phyloP scores from a whole-genome alignment of 2,888 invertebrate genomes.

The Andrena marginata region DNA sequence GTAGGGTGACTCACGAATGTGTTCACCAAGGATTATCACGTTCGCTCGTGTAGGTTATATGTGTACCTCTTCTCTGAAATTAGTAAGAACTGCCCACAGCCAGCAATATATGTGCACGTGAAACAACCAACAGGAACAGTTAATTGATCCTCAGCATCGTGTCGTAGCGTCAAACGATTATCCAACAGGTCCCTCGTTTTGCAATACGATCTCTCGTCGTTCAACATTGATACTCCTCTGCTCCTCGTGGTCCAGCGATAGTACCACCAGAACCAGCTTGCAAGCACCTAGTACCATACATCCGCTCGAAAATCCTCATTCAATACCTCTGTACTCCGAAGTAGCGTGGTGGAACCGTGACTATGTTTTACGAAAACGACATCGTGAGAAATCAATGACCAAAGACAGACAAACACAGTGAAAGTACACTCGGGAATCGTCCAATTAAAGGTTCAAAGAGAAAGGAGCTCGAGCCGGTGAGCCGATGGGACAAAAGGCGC shows the following conservation, averaged over 20 bases:
- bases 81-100: too few species aligned
- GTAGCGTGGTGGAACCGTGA: not conserved
- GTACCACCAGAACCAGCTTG: constrained; percentile 5
- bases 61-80: too few species aligned
- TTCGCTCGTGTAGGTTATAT: too few species aligned
- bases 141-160: constrained; percentile 10
- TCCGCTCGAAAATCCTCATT: not conserved
- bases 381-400: not conserved
- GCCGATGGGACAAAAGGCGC: not conserved
- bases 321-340: not conserved
- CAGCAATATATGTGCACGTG: too few species aligned
- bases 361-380: constrained; percentile 14
- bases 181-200: not conserved
- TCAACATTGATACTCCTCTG: constrained; percentile 18
- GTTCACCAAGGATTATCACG: too few species aligned
- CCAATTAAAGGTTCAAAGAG: constrained; percentile 14
- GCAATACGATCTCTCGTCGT: constrained; percentile 8
- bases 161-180: constrained; percentile 10
- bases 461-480: not conserved
- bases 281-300: not conserved
- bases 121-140: not conserved
- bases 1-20: too few species aligned
- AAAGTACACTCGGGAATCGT: constrained; percentile 28
- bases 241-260: constrained; percentile 28
- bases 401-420: constrained; percentile 45